Base-by-base conservation (phyloP, 2,113 vertebrate genomes). In the Lepus europaeus region DNA sequence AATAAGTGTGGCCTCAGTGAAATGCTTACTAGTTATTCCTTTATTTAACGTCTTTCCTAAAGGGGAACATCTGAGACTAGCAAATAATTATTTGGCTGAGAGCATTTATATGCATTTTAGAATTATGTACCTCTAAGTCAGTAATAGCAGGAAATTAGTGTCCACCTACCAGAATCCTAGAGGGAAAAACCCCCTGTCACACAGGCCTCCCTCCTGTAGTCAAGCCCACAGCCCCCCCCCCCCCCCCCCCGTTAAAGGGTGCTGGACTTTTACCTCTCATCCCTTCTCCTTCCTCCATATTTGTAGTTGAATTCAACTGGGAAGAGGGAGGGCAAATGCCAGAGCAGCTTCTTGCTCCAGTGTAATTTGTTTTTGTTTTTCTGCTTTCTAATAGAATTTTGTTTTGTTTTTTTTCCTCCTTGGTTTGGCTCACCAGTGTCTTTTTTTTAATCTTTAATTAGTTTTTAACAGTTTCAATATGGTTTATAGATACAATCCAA, bases 1-100 rank as follows among this genome's bases (percentile, higher is more conserved):
- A 56, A 22, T 53, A 83, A 69, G 23, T 74, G 29, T 53, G 68
- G 22, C 19, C 36, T 90, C 56, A 83, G 27, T 6, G 51, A 89
- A 87, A 82, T 61, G 61, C 80, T 63, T 64, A 63, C 59, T 86
- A 63, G 23, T 72, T 45, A 9, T 66, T 93, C 22, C 23, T 39
- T 95, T 94, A 51, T 64, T 93, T 79, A 80, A 79, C 64, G 20
- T 90, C 79, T 87, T 87, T 92, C 25, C 68, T 87, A 33, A 78
- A 87, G 45, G 56, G 13, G 69, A 63, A 68, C 25, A 13, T 63
- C 27, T 70, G 90, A n/a, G 29, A 86, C 39, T 89, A n/a, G 31
- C 66, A 66, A 74, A 94, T 79, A 89, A 91, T 79, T 49, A 70
- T 45, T 77, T 64, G 45, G n/a, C 29, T 79, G 31, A 93, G 69